Percentiles rank a stretch among this genome's conserved stretches.
phyloP scores from a whole-genome alignment of 1,140 invertebrate species.

The Leptinotarsa lineolata region DNA sequence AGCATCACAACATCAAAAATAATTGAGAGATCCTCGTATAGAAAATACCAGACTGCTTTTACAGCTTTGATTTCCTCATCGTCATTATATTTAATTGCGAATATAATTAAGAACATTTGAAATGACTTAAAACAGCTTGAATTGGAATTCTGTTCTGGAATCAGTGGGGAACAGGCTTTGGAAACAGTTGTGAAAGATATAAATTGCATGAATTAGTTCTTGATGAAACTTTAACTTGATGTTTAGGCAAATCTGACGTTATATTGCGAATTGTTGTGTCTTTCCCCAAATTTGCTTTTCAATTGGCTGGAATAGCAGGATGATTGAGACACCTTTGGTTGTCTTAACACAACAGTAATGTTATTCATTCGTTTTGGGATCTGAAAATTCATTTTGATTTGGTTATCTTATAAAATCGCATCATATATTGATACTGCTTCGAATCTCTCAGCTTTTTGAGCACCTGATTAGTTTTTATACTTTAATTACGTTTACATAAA shows the following conservation, averaged over 20 bases:
- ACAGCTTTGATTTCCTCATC: slow-evolving; percentile 14
- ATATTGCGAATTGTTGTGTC: neutral
- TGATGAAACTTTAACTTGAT: slow-evolving; percentile 11
- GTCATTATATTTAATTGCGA: slow-evolving; percentile 19
- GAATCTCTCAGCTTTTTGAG: too few relatives aligned
- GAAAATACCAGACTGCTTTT: neutral
- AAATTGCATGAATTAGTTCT: slow-evolving; percentile 12
- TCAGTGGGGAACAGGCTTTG: slow-evolving; percentile 7
- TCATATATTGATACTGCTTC: too few relatives aligned
- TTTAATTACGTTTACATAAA: too few relatives aligned
- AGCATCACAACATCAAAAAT: neutral
- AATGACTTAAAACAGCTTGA: slow-evolving; percentile 16
- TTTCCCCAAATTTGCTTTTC: neutral
- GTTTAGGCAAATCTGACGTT: slow-evolving; percentile 9
- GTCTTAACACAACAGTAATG: too few relatives aligned
- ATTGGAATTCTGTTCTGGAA: slow-evolving; percentile 15
- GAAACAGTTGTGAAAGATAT: slow-evolving; percentile 9
- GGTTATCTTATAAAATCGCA: too few relatives aligned
- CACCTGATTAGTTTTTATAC: too few relatives aligned
- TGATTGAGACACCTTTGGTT: neutral
- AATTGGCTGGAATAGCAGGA: neutral
- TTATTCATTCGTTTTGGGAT: too few relatives aligned
- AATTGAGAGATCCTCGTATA: neutral
- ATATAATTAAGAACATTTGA: slow-evolving; percentile 16
- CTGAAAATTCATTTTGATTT: too few relatives aligned